Conservation (phyloP, 2,888 invertebrate species). For the Andrena marginata region DNA sequence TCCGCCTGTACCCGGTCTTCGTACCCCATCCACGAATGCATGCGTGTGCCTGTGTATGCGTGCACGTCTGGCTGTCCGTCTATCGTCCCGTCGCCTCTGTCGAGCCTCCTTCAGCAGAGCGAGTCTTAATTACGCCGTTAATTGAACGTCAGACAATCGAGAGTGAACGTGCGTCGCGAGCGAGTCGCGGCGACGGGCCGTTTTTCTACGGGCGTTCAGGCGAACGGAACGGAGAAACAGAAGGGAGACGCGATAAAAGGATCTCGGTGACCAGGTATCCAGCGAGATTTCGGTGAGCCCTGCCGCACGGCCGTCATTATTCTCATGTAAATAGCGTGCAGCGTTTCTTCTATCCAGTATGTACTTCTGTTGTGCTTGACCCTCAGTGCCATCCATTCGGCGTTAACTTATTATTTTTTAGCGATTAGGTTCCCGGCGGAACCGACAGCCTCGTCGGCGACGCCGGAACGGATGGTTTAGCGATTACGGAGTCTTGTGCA, state of each 20-base stretch:
- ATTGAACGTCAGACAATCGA: constrained; percentile 76
- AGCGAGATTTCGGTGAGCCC: background rate
- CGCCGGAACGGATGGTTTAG: background rate
- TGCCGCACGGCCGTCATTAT: constrained; percentile 10
- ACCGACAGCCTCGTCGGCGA: background rate
- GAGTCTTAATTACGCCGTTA: constrained; percentile 58
- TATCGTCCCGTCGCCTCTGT: constrained; percentile 29
- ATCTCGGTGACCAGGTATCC: background rate
- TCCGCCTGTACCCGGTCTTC: background rate
- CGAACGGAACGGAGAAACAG: background rate
- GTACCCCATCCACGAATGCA: background rate
- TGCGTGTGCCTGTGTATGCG: background rate
- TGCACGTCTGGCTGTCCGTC: background rate
- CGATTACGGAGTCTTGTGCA: background rate
- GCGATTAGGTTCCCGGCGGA: constrained; percentile 7
- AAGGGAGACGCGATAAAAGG: background rate
- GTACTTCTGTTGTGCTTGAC: constrained; percentile 26
- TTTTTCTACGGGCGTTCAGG: background rate
- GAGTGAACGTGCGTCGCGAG: constrained; percentile 40
- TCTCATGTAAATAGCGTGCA: constrained; percentile 25
- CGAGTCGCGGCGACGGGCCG: constrained; percentile 3
- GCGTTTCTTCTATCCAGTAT: constrained; percentile 23
- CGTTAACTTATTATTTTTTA: constrained; percentile 52
- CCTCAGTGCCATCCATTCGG: constrained; percentile 55
- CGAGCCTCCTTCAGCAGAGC: constrained; percentile 27